These are phyloP conservation scores for Drosophila phalerata DNA, from an alignment of 2,888 invertebrate species.

Conservation along the genomic window DNA sequence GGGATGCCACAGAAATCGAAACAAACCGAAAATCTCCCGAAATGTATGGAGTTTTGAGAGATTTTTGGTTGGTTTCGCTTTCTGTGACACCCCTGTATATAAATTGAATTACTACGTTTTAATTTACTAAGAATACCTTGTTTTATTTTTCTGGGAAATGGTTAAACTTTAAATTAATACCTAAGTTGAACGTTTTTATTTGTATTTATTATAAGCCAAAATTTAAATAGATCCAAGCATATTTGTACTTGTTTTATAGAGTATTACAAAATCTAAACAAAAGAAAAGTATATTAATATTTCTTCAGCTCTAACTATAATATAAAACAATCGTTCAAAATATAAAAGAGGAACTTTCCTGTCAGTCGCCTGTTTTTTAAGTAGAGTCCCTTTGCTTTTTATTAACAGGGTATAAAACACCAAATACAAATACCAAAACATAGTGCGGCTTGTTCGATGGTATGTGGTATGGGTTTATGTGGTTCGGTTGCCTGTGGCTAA, in stretches of 20 bases:
- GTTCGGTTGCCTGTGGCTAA: constrained; percentile 39
- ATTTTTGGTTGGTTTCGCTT: no score
- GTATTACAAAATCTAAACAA: background rate
- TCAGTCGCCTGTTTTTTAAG: background rate
- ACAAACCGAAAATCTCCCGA: no score
- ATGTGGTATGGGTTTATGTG: constrained; percentile 39
- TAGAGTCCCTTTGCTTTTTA: background rate
- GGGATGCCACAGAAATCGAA: no score
- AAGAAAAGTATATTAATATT: background rate
- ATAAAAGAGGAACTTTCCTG: background rate
- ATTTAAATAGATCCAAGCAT: no score
- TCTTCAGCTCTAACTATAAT: background rate
- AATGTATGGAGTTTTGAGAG: no score
- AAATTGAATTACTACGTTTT: no score
- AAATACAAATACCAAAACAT: constrained; percentile 78
- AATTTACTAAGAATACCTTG: no score
- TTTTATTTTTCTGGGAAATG: no score
- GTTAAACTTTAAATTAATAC: no score
- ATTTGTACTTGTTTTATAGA: background rate
- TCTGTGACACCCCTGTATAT: no score
- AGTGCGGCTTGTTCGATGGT: constrained; percentile 69
- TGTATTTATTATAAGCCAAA: no score
- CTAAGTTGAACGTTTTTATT: no score
- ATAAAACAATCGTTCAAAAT: background rate
- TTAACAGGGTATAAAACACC: constrained; percentile 51